These are phyloP conservation scores for Thecophora atra DNA, from an alignment of 2,888 invertebrate species.

Conservation along the genomic window DNA sequence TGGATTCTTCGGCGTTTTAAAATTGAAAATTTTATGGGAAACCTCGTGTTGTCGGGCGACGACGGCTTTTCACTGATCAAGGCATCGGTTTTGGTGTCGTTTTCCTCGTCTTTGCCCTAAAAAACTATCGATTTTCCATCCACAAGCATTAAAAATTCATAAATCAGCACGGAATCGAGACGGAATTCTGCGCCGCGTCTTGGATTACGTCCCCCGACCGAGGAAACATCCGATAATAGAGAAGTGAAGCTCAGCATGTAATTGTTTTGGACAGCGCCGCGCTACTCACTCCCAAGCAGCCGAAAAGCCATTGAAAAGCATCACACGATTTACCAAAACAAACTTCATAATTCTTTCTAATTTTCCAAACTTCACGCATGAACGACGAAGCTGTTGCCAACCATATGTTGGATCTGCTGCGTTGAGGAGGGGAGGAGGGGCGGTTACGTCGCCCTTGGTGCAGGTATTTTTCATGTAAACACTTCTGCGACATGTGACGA, in stretches of 20 bases:
- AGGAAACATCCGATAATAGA: too few species aligned
- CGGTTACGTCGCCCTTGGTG: slow-evolving; percentile 1
- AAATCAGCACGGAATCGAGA: slow-evolving; percentile 42
- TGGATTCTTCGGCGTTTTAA: not conserved
- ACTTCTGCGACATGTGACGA: not conserved
- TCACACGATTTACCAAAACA: slow-evolving; percentile 27
- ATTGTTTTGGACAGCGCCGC: slow-evolving; percentile 28
- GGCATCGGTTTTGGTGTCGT: not conserved
- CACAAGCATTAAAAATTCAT: slow-evolving; percentile 46
- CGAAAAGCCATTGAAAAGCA: not conserved
- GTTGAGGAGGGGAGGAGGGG: not conserved
- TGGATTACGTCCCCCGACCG: too few species aligned
- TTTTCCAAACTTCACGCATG: slow-evolving; percentile 32
- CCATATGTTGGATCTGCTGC: slow-evolving; percentile 22
- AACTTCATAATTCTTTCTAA: slow-evolving; percentile 21
- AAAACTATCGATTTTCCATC: slow-evolving; percentile 44
- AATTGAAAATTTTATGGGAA: slow-evolving; percentile 35
- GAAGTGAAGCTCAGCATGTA: slow-evolving; percentile 30
- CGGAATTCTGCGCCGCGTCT: not conserved
- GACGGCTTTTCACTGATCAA: not conserved
- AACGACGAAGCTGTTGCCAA: slow-evolving; percentile 30
- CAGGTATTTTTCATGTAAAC: slow-evolving; percentile 27
- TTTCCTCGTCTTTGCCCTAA: not conserved
- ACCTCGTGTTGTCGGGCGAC: not conserved
- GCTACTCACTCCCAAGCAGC: not conserved